Evolutionary conservation across 2,888 invertebrate species (phyloP).

Genomic region (Psococerastis gibbosa): DNA sequence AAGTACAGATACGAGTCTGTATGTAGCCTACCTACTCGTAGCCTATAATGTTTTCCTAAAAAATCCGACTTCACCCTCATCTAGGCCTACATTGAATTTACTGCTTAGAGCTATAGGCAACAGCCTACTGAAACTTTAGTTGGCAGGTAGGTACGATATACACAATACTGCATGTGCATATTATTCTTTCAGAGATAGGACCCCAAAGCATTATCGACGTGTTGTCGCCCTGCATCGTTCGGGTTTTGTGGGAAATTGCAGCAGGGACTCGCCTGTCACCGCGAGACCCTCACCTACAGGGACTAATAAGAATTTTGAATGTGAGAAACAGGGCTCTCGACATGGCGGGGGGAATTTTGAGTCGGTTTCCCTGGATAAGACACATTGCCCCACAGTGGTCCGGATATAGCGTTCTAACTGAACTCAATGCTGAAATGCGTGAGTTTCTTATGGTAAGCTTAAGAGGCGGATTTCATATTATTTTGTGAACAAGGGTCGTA

Average conservation of each 20-base stretch:
- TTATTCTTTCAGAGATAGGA: background rate
- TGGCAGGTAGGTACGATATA: too few species aligned
- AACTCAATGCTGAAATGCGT: slow-evolving; percentile 34
- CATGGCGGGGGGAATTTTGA: slow-evolving; percentile 36
- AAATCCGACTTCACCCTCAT: too few species aligned
- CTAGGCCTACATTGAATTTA: too few species aligned
- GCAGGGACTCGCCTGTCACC: slow-evolving; percentile 30
- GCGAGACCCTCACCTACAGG: slow-evolving; percentile 26
- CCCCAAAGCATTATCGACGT: slow-evolving; percentile 17
- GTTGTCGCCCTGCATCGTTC: slow-evolving; percentile 37
- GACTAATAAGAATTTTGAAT: slow-evolving; percentile 29
- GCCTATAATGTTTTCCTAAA: too few species aligned
- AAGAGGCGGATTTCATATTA: too few species aligned
- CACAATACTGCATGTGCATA: too few species aligned
- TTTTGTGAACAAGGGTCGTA: too few species aligned
- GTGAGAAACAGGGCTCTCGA: slow-evolving; percentile 35
- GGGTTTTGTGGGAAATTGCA: slow-evolving; percentile 42
- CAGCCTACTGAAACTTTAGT: too few species aligned
- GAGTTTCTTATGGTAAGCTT: slow-evolving; percentile 30
- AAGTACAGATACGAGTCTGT: too few species aligned
- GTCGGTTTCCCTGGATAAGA: slow-evolving; percentile 41
- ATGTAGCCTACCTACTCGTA: too few species aligned
- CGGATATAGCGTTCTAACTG: slow-evolving; percentile 37
- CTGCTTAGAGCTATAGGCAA: too few species aligned
- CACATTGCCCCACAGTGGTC: slow-evolving; percentile 37